Evolutionary conservation across 1,140 invertebrate species (phyloP).

Genomic region (Rhagoletis pomonella): DNA sequence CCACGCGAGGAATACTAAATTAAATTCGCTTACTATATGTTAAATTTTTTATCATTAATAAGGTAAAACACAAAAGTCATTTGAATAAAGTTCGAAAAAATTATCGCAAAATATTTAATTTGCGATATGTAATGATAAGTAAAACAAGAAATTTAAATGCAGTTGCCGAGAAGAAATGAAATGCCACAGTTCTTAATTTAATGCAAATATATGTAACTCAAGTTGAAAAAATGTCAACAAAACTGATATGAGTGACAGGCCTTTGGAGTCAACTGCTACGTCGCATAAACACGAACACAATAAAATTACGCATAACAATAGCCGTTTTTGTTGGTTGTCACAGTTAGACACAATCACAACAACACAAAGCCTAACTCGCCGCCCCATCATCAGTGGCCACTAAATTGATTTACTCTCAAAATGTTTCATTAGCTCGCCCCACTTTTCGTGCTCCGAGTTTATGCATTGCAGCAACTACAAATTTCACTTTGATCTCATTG

Average conservation of each 20-base stretch:
- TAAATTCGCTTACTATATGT: no score
- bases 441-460: neutral
- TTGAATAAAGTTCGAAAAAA: no score
- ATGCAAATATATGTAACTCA: no score
- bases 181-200: no score
- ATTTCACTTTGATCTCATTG: slow-evolving; percentile 1
- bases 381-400: neutral
- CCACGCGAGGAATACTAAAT: no score
- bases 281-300: neutral
- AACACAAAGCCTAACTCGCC: neutral
- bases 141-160: no score
- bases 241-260: neutral
- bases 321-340: neutral
- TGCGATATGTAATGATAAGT: no score
- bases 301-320: neutral
- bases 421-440: neutral
- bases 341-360: neutral
- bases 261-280: neutral
- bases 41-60: no score
- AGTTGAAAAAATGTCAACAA: no score
- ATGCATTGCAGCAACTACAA: neutral
- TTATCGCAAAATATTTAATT: no score
- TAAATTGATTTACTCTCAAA: slow-evolving; percentile 34
- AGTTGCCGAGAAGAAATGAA: no score
- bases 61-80: no score